phyloP scores from a whole-genome alignment of 2,888 invertebrate genomes.

The Drosophila colorata region DNA sequence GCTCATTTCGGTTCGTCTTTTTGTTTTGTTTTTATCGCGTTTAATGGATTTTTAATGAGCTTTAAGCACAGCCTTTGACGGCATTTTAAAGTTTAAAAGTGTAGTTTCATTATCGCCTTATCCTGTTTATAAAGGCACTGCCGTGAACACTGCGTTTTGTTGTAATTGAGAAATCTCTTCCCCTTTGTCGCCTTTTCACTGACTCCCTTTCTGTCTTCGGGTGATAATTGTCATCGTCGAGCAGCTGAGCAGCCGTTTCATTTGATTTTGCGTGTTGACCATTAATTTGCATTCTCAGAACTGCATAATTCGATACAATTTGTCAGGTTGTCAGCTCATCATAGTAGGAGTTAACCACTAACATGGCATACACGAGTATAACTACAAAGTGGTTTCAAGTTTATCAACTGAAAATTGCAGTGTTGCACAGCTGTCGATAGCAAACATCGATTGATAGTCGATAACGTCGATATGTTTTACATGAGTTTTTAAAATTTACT shows the following conservation, averaged over 20 bases:
- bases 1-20: neutral
- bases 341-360: constrained; percentile 43
- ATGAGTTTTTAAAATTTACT: too few species aligned
- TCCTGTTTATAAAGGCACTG: constrained; percentile 62
- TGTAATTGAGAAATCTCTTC: neutral
- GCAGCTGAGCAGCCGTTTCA: neutral
- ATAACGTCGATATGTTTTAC: neutral
- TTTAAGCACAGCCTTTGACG: constrained; percentile 74
- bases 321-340: constrained; percentile 10
- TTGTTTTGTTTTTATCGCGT: constrained; percentile 60
- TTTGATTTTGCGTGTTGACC: neutral
- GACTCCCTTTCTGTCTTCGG: neutral
- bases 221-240: neutral
- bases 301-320: neutral
- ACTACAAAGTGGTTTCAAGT: neutral
- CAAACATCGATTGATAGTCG: neutral
- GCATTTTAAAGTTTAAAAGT: constrained; percentile 56
- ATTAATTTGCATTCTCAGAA: constrained; percentile 2
- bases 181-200: neutral
- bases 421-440: neutral
- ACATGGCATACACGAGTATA: constrained; percentile 24
- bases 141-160: constrained; percentile 9
- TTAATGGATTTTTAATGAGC: constrained; percentile 78
- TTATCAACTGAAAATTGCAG: neutral
- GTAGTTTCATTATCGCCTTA: constrained; percentile 72